These are phyloP conservation scores for Ceyx margarethae DNA, from an alignment of 2,113 vertebrate genomes.

Conservation along the genomic window DNA sequence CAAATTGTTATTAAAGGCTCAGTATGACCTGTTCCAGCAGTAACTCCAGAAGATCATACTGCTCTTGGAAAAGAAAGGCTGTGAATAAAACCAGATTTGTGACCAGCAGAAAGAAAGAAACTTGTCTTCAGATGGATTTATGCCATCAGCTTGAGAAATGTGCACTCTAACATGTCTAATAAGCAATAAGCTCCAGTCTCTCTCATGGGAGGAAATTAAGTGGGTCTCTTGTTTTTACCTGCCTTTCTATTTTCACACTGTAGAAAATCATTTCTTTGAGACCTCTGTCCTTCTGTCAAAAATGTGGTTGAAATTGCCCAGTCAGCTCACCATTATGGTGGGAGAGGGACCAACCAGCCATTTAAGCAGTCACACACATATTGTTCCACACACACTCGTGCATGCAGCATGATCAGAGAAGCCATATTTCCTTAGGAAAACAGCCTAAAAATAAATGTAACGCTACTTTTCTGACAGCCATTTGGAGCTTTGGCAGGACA, in stretches of 20 bases:
- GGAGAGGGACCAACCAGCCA: constrained; percentile 5
- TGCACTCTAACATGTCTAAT: background rate
- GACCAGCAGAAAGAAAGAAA: background rate
- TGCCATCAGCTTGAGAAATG: background rate
- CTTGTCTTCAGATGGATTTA: background rate
- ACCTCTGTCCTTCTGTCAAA: constrained; percentile 10
- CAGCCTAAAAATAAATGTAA: constrained; percentile 33
- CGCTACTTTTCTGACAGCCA: constrained; percentile 21
- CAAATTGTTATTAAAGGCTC: background rate
- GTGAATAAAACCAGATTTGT: background rate
- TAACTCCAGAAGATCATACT: background rate
- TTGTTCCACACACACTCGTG: background rate
- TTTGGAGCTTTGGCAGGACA: constrained; percentile 28
- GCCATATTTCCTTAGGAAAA: constrained; percentile 37
- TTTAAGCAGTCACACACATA: constrained; percentile 8
- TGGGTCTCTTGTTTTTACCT: background rate
- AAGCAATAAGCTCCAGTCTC: background rate
- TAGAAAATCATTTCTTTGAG: constrained; percentile 15
- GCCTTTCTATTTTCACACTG: constrained; percentile 9
- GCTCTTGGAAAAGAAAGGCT: background rate
- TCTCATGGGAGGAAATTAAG: constrained; percentile 14
- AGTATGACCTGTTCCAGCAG: background rate
- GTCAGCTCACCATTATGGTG: background rate
- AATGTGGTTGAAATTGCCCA: background rate
- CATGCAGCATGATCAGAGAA: constrained; percentile 10